Conservation (phyloP, 2,113 vertebrate species). For the Alces alces region DNA sequence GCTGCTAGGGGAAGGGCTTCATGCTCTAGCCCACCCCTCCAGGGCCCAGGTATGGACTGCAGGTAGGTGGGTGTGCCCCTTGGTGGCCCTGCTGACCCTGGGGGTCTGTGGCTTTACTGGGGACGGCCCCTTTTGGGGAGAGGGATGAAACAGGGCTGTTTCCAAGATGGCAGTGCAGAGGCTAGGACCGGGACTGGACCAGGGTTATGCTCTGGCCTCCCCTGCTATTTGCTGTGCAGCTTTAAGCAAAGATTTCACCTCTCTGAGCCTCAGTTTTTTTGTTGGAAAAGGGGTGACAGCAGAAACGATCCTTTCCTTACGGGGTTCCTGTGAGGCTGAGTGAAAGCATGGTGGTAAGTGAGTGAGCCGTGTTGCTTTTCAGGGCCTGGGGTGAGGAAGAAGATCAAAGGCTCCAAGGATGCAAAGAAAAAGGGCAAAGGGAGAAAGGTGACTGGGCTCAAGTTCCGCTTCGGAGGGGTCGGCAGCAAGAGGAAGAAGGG, state of each 20-base stretch:
- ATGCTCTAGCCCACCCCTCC: not conserved
- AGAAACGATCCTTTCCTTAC: rapidly evolving
- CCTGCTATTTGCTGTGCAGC: not conserved
- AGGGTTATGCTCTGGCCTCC: not conserved
- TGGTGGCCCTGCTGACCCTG: not conserved
- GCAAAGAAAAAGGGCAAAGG: slow-evolving; percentile 93
- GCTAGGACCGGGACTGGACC: not conserved
- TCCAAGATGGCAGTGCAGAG: not conserved
- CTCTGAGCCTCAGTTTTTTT: not conserved
- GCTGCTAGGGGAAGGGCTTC: not conserved
- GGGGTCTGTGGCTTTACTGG: not conserved
- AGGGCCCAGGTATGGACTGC: not conserved
- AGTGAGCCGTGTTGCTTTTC: not conserved
- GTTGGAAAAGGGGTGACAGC: not conserved
- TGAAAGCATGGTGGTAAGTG: rapidly evolving
- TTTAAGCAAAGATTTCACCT: not conserved
- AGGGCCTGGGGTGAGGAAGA: slow-evolving; percentile 95
- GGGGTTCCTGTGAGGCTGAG: rapidly evolving
- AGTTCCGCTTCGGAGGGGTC: slow-evolving; percentile 90
- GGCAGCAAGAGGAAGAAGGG: slow-evolving; percentile 95
- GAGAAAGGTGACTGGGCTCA: slow-evolving; percentile 87
- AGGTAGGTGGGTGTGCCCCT: not conserved
- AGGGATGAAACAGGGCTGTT: not conserved
- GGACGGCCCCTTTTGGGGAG: not conserved
- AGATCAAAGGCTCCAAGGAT: slow-evolving; percentile 89